Conservation (phyloP, 2,888 invertebrate species). For the Dinocampus coccinellae region DNA sequence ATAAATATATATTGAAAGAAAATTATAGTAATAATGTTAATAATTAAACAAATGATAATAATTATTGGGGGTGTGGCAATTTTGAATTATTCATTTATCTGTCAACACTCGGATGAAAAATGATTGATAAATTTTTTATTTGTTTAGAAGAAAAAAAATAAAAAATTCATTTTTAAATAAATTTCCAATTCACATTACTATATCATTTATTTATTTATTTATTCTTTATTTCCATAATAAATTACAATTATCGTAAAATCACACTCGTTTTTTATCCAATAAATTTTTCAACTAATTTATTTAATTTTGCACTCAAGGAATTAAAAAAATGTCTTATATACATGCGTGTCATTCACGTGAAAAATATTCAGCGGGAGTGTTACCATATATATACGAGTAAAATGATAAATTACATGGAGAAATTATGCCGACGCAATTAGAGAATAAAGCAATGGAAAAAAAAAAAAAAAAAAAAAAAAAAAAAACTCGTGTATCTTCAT, state of each 20-base stretch:
- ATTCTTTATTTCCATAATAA: neutral
- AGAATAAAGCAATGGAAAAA: neutral
- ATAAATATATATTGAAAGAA: neutral
- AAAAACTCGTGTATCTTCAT: too few species aligned
- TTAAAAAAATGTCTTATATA: neutral
- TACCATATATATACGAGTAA: neutral
- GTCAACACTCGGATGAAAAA: slow-evolving; percentile 9
- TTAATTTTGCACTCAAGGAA: neutral
- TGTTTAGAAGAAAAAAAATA: too few species aligned
- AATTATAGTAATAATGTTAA: neutral
- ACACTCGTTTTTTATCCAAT: too few species aligned
- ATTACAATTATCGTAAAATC: too few species aligned
- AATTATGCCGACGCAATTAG: neutral
- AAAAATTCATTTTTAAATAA: too few species aligned
- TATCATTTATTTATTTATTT: neutral
- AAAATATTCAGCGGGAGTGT: neutral
- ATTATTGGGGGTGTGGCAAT: slow-evolving; percentile 17
- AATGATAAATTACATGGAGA: neutral
- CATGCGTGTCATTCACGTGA: neutral
- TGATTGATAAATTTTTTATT: too few species aligned
- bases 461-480: too few species aligned
- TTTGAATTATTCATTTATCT: slow-evolving; percentile 25
- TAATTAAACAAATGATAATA: neutral
- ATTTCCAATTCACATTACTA: too few species aligned
- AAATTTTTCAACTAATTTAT: too few species aligned